A percentile compares a stretch with the other conserved stretches of the same genome.
These are phyloP conservation scores for Benthosema pterotum DNA, from an alignment of 2,797 vertebrate species.

Conservation along the genomic window DNA sequence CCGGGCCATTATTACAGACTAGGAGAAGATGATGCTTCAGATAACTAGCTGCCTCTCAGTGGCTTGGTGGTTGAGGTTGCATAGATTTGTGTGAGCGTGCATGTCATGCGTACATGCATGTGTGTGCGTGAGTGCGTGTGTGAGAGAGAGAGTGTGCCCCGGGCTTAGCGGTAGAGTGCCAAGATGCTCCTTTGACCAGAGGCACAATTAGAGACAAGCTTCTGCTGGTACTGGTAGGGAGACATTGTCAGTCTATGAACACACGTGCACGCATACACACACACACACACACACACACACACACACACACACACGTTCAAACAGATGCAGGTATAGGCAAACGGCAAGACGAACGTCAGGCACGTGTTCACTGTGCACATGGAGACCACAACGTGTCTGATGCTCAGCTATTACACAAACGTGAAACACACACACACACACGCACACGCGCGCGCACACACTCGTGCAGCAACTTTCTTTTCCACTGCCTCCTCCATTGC, in stretches of 20 bases:
- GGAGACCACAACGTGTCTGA: background rate
- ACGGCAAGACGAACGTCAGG: conserved; percentile 7
- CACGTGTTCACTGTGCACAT: conserved; percentile 1
- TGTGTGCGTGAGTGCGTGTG: conserved; percentile 30
- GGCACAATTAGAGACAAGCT: conserved; percentile 48
- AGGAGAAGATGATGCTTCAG: conserved; percentile 54
- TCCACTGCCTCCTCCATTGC: background rate
- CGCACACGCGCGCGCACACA: background rate
- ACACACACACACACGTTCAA: conserved; percentile 5
- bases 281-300: conserved; percentile 14
- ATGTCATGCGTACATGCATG: conserved; percentile 7
- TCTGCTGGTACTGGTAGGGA: conserved; percentile 16
- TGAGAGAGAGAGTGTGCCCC: conserved; percentile 24
- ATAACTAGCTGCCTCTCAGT: conserved; percentile 55
- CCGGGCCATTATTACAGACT: conserved; percentile 67
- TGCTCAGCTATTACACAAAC: conserved; percentile 3
- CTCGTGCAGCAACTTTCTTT: background rate
- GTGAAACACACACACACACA: background rate
- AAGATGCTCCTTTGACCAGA: conserved; percentile 54
- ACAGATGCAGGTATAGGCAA: background rate
- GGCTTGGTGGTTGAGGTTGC: conserved; percentile 60
- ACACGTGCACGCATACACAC: background rate
- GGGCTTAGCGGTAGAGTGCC: conserved; percentile 52
- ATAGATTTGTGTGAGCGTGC: conserved; percentile 56
- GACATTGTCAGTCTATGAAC: background rate